phyloP scores from a whole-genome alignment of 1,140 invertebrate species.

The Penaeus japonicus region DNA sequence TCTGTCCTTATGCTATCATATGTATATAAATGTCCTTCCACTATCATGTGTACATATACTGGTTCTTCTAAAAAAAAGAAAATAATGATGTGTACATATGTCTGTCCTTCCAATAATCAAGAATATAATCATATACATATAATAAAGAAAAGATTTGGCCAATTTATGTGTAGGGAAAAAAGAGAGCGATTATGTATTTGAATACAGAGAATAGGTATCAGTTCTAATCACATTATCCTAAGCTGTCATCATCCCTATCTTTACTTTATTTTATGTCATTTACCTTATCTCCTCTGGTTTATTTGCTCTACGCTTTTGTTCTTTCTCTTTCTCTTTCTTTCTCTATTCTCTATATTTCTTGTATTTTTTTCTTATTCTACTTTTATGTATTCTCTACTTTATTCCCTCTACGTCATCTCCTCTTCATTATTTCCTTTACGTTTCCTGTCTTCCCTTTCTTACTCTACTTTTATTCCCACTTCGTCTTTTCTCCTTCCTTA shows the following conservation, averaged over 20 bases:
- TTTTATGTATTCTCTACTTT: not conserved
- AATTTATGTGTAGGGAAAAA: no score
- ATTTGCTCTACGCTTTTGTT: not conserved
- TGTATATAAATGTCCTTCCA: not conserved
- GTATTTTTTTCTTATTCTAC: not conserved
- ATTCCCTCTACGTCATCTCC: not conserved
- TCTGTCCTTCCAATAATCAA: not conserved
- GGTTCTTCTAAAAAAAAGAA: not conserved
- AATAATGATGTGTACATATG: not conserved
- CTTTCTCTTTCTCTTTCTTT: not conserved
- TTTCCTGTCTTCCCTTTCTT: not conserved
- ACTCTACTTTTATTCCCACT: not conserved
- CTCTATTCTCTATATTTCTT: no score
- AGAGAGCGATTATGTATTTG: no score
- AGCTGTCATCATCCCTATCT: no score
- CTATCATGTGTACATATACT: not conserved
- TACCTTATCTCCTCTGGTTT: not conserved
- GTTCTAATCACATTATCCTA: no score
- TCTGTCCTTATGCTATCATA: not conserved
- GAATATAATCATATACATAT: conserved; percentile 12
- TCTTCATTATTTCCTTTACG: not conserved
- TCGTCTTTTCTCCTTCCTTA: not conserved
- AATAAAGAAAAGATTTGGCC: not conserved
- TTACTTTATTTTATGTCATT: not conserved
- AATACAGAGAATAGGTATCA: no score